phyloP scores from a whole-genome alignment of 2,113 vertebrate genomes.

The Forbesichthys agassizii region DNA sequence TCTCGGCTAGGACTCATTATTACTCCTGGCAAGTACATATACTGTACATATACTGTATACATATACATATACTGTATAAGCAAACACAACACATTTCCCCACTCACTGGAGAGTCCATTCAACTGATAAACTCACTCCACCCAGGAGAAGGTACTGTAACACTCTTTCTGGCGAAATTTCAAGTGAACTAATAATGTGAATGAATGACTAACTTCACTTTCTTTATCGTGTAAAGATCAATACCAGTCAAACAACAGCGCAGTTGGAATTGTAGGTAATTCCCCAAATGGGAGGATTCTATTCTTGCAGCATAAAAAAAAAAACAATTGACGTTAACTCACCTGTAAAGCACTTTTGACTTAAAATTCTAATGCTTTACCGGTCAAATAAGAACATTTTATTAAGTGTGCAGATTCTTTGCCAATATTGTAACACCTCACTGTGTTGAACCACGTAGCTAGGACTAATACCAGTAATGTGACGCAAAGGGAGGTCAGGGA shows the following conservation, averaged over 20 bases:
- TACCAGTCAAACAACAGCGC: constrained; percentile 9
- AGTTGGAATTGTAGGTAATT: constrained; percentile 32
- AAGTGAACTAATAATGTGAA: constrained; percentile 21
- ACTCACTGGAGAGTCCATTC: not conserved
- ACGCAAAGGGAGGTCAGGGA: constrained; percentile 42
- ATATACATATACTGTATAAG: not conserved
- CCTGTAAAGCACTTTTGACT: too few species aligned
- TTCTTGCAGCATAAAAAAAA: too few species aligned
- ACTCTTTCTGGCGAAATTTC: constrained; percentile 44
- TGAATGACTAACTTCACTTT: constrained; percentile 36
- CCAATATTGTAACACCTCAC: constrained; percentile 30
- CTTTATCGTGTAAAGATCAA: constrained; percentile 18
- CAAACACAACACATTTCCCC: not conserved
- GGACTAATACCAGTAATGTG: constrained; percentile 16
- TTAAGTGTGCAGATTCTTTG: too few species aligned
- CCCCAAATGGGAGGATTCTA: not conserved
- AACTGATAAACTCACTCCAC: constrained; percentile 1
- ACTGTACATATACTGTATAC: too few species aligned
- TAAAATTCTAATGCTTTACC: too few species aligned
- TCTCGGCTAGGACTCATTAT: not conserved
- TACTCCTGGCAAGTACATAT: too few species aligned
- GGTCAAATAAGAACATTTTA: too few species aligned
- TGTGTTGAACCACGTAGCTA: constrained; percentile 26
- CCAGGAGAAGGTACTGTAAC: not conserved
- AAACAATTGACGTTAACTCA: too few species aligned